A percentile compares a stretch with the other conserved stretches of the same genome.
phyloP scores from a whole-genome alignment of 2,113 vertebrate species.

The Lichenostomus cassidix region DNA sequence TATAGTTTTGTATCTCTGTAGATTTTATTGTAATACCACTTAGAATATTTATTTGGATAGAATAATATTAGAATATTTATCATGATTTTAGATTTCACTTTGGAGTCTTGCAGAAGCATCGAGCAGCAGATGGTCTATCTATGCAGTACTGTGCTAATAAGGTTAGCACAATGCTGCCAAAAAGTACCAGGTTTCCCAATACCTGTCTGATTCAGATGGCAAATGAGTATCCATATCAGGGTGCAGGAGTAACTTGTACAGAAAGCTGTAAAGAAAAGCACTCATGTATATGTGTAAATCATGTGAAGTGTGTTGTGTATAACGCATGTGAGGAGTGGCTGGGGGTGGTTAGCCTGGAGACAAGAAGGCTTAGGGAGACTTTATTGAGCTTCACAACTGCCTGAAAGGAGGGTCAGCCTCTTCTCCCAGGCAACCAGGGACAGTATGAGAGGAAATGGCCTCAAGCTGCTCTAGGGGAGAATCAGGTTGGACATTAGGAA shows the following conservation, averaged over 20 bases:
- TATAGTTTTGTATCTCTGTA: background rate
- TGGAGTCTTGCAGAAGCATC: background rate
- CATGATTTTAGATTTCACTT: background rate
- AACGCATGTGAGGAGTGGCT: background rate
- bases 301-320: rapidly evolving
- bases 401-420: background rate
- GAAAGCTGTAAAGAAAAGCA: background rate
- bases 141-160: background rate
- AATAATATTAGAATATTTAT: too few relatives aligned
- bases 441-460: background rate
- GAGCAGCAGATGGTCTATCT: background rate
- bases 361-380: background rate
- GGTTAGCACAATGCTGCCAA: background rate
- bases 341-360: background rate
- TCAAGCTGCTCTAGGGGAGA: background rate
- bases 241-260: background rate
- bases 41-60: background rate
- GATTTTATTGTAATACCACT: background rate
- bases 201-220: background rate
- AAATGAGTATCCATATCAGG: background rate
- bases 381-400: background rate
- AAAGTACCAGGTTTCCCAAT: background rate
- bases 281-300: background rate
- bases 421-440: background rate
- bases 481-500: background rate